phyloP scores from a whole-genome alignment of 1,140 invertebrate species.

The Cyclina sinensis region DNA sequence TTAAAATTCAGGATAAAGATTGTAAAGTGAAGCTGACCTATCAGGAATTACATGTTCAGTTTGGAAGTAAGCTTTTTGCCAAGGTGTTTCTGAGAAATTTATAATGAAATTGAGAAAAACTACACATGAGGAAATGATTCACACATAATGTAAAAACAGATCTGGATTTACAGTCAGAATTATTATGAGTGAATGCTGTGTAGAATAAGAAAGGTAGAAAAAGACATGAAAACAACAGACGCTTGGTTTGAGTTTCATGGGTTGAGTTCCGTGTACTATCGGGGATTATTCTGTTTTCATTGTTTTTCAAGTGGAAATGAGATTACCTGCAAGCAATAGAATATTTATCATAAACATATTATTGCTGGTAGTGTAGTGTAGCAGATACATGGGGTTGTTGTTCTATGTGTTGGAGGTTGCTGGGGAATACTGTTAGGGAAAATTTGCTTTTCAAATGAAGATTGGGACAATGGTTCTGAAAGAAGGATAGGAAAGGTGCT shows the following conservation, averaged over 20 bases:
- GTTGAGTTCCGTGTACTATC: neutral
- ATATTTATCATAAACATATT: neutral
- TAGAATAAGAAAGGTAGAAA: neutral
- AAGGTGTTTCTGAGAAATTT: neutral
- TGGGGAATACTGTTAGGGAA: no score
- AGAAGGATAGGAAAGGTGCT: no score
- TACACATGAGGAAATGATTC: neutral
- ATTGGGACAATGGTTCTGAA: no score
- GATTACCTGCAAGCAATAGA: constrained; percentile 26
- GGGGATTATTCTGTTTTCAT: constrained; percentile 19
- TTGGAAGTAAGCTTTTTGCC: neutral
- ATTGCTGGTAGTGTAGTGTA: neutral
- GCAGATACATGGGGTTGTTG: neutral
- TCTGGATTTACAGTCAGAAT: neutral
- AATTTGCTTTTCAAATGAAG: no score
- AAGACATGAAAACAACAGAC: neutral
- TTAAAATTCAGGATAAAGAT: no score
- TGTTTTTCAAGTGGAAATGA: constrained; percentile 24
- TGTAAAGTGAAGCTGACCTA: neutral
- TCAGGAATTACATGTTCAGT: neutral
- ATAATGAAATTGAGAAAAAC: neutral
- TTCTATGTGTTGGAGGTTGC: no score
- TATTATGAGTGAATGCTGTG: neutral
- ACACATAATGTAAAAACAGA: neutral
- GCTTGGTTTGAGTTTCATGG: neutral